Evolutionary conservation across 2,888 invertebrate species (phyloP), one percentile per base, ranked within the genome.

Genomic region (Apodemia hepburni): DNA sequence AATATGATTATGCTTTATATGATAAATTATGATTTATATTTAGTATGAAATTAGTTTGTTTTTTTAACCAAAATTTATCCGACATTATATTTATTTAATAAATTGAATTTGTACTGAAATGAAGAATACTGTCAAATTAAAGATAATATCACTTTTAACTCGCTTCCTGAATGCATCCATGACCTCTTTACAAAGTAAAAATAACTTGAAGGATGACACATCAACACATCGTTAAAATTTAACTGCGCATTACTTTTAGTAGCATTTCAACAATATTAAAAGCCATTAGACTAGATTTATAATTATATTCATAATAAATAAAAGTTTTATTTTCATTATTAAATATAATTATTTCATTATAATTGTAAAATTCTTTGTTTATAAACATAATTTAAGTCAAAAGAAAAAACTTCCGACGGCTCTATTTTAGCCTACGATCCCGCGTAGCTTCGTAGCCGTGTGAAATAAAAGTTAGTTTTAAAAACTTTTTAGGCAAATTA

Each of bases 391-490:
- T 51, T 47, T 33, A 33, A 54, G 64, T 47, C 58, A 64, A 66
- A 38, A 66, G 65, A 68, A 70, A 75, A 75, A 80, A 77, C 76
- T 84, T 78, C 90, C 90, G 90, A 70, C 90, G 90, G 90, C 76
- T 72, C 77, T 77, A 82, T 87, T 89, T 90, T 87, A 87, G 90
- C 90, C 90, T 90, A 90, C 82, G 76, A 76, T 70, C 71, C 67
- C 74, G 78, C 81, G 80, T 75, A 75, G 65, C 70, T 61, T 75
- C 76, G 75, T 75, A 74, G 73, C 75, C 15, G 54, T 27, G 15
- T 54, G 22, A 6, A 54, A 54, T 22, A 54, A 54, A 54, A 54
- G 22, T 54, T 22, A 54, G 6, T 12, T 22, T 11, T 54, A 22
- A 54, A 12, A 54, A 54, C 54, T 54, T 54, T 54, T 54, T 27